Evolutionary conservation across 2,113 vertebrate species (phyloP).

Genomic region (Eidolon helvum): DNA sequence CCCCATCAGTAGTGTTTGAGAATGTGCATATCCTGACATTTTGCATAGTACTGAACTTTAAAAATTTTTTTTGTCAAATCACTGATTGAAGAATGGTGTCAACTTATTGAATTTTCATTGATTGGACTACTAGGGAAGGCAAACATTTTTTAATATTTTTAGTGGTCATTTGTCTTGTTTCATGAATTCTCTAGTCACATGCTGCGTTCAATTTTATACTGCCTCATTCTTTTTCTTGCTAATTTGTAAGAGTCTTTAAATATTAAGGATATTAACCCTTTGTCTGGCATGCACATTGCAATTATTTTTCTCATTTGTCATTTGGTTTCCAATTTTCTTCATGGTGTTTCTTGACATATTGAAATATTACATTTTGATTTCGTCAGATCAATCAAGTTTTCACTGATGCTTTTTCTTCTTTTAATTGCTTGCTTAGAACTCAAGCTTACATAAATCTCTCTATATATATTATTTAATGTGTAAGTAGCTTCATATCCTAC

Average conservation of each 20-base stretch:
- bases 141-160: conserved; percentile 1
- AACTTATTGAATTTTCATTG: not conserved
- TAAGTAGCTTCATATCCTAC: not conserved
- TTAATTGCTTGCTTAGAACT: conserved; percentile 26
- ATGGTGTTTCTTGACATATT: conserved; percentile 45
- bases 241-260: conserved; percentile 43
- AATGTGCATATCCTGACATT: not conserved
- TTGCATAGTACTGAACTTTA: not conserved
- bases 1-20: not conserved
- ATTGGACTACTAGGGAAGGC: not conserved
- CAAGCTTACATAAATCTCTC: conserved; percentile 8
- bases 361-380: conserved; percentile 62
- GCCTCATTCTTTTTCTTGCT: not conserved
- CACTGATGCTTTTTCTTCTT: conserved; percentile 10
- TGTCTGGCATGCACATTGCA: not conserved
- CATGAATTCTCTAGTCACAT: not conserved
- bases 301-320: conserved; percentile 64
- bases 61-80: not conserved
- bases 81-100: not conserved
- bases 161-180: conserved; percentile 49
- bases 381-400: conserved; percentile 55
- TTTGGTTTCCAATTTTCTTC: conserved; percentile 63
- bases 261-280: conserved; percentile 64
- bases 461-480: not conserved
- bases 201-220: not conserved